Percentiles rank a stretch among this genome's conserved stretches.
Conservation (phyloP, 2,113 vertebrate genomes). For the Mystacornis crossleyi region DNA sequence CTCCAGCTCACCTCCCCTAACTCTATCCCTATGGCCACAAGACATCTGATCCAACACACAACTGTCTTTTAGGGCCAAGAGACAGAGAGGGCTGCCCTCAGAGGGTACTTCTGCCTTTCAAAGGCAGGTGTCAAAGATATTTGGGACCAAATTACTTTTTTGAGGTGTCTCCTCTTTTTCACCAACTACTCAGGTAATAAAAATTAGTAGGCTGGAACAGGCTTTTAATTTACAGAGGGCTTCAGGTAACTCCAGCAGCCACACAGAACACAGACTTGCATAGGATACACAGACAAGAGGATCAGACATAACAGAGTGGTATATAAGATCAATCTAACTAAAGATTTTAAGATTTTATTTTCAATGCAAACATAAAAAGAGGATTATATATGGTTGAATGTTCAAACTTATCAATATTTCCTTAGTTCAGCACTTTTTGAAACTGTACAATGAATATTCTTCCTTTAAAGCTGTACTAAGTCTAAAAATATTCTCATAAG, state of each 20-base stretch:
- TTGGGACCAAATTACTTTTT: not conserved
- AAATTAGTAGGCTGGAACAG: not conserved
- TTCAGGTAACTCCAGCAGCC: not conserved
- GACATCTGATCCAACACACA: not conserved
- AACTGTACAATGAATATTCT: not conserved
- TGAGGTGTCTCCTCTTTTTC: not conserved
- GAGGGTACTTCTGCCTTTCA: not conserved
- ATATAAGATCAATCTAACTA: not conserved
- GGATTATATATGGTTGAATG: not conserved
- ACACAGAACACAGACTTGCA: not conserved
- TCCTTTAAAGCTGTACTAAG: not conserved
- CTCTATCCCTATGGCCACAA: not conserved
- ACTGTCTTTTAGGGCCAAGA: not conserved
- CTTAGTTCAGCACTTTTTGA: not conserved
- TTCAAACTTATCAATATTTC: not conserved
- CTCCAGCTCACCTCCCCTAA: not conserved
- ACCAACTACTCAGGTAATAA: not conserved
- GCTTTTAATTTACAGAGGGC: not conserved
- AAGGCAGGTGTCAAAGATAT: not conserved
- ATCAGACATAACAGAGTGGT: accelerated
- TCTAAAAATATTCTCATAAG: not conserved
- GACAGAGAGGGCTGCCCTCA: not conserved
- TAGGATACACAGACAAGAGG: accelerated
- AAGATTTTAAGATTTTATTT: not conserved
- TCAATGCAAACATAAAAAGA: not conserved